A percentile compares a stretch with the other conserved stretches of the same genome.
Conservation (phyloP, 2,797 vertebrate genomes). For the Hippoglossus hippoglossus region DNA sequence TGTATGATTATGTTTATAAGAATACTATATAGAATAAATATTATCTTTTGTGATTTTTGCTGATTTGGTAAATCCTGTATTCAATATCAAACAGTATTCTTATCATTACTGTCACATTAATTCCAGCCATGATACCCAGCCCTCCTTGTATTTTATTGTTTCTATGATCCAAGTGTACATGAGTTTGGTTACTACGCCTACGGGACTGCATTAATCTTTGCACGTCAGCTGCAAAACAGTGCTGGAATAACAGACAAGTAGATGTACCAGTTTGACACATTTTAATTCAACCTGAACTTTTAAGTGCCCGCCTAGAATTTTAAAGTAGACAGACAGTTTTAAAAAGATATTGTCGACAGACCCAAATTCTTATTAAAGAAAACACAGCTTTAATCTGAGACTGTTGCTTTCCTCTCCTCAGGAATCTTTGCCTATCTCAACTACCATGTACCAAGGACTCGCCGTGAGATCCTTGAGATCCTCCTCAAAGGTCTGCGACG, state of each 20-base stretch:
- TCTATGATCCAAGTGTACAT: not conserved
- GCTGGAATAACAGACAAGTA: not conserved
- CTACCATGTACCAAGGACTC: constrained; percentile 96
- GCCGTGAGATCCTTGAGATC: constrained; percentile 96
- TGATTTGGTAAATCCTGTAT: too few species aligned
- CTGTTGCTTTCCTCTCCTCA: constrained; percentile 54
- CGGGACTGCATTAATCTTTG: not conserved
- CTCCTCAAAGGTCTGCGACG: constrained; percentile 95
- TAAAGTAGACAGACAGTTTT: not conserved
- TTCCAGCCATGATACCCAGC: too few species aligned
- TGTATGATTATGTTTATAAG: too few species aligned
- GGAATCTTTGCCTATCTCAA: constrained; percentile 99
- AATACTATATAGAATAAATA: too few species aligned
- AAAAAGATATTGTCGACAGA: not conserved
- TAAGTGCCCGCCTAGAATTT: not conserved
- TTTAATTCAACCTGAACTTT: not conserved
- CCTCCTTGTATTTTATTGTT: constrained; percentile 1
- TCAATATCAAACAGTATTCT: too few species aligned
- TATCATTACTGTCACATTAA: too few species aligned
- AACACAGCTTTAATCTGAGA: not conserved
- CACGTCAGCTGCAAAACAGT: not conserved
- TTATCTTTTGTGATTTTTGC: too few species aligned
- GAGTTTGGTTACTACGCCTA: too few species aligned
- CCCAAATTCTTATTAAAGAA: not conserved
- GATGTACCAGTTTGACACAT: not conserved